Evolutionary conservation across 2,797 vertebrate genomes (phyloP), one percentile per base, ranked within the genome.

Genomic region (Micrastur ruficollis): DNA sequence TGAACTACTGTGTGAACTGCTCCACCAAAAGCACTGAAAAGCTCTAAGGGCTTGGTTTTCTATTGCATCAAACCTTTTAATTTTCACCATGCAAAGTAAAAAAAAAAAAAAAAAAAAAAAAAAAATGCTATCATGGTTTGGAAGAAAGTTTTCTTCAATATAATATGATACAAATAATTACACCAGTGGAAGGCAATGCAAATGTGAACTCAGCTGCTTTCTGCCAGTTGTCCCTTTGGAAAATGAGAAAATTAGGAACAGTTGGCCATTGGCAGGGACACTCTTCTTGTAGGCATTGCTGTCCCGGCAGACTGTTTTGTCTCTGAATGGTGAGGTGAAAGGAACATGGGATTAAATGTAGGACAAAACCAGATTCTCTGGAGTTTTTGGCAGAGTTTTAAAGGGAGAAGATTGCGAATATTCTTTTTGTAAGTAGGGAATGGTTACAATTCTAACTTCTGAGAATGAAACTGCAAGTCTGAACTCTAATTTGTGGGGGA

Each of bases 201-300:
- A 93, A 90, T 79, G 50, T 52, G 65, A 95, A 86, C 50, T 67
- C 81, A n/a, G 56, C 68, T 91, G 34, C 36, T 81, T 83, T 72
- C 73, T 91, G 80, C 81, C 86, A 88, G 38, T 75, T 1, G 2
- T 81, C 72, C 66, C 55, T 94, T 95, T 88, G 79, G 82, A 96
- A 83, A 91, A 83, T 31, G 55, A 90, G 70, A 63, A 76, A 95
- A 95, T 52, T 90, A 18, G 82, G 58, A 95, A 86, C 87, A 97
- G 90, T 78, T 95, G 91, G 61, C 46, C 75, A 81, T 81, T 94
- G 82, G 85, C 90, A 94, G 38, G 58, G 68, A 83, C 19, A 67
- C 23, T 11, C 20, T 59, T 84, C 90, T 61, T 75, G 62, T 75
- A 78, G 71, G 61, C 63, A 80, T 25, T 81, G 26, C 65, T 74